phyloP scores from a whole-genome alignment of 2,888 invertebrate species.

The Selenia dentaria region DNA sequence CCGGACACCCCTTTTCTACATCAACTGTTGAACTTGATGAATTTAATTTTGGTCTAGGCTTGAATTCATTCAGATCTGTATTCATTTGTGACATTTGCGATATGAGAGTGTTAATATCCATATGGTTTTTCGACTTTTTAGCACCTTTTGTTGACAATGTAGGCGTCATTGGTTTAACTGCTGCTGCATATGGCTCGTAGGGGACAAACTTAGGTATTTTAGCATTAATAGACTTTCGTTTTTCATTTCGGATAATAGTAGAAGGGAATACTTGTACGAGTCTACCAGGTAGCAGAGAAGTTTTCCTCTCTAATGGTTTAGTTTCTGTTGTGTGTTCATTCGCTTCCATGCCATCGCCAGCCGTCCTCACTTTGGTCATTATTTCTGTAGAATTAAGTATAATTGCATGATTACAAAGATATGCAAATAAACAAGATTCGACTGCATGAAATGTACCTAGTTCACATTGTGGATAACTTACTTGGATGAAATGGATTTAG shows the following conservation, averaged over 20 bases:
- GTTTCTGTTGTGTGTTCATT: conserved; percentile 57
- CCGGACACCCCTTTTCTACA: conserved; percentile 51
- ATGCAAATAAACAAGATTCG: conserved; percentile 15
- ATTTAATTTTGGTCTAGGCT: conserved; percentile 70
- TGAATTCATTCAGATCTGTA: conserved; percentile 85
- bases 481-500: conserved; percentile 50
- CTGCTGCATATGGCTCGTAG: conserved; percentile 94
- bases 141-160: conserved; percentile 64
- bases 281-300: conserved; percentile 52
- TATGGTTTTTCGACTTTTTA: conserved; percentile 82
- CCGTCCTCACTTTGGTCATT: conserved; percentile 83
- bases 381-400: conserved; percentile 52
- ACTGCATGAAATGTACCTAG: too few relatives aligned
- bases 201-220: conserved; percentile 94
- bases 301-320: conserved; percentile 43
- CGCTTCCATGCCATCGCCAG: conserved; percentile 92
- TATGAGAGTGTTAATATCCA: conserved; percentile 88
- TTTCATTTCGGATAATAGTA: conserved; percentile 83
- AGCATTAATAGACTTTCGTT: conserved; percentile 80
- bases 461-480: conserved; percentile 38
- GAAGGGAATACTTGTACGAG: conserved; percentile 82
- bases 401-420: conserved; percentile 1
- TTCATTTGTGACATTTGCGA: conserved; percentile 89
- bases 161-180: conserved; percentile 91
- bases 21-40: conserved; percentile 51